Base-by-base conservation (phyloP, 2,888 invertebrate genomes). In the Hermaeophaga mercurialis region DNA sequence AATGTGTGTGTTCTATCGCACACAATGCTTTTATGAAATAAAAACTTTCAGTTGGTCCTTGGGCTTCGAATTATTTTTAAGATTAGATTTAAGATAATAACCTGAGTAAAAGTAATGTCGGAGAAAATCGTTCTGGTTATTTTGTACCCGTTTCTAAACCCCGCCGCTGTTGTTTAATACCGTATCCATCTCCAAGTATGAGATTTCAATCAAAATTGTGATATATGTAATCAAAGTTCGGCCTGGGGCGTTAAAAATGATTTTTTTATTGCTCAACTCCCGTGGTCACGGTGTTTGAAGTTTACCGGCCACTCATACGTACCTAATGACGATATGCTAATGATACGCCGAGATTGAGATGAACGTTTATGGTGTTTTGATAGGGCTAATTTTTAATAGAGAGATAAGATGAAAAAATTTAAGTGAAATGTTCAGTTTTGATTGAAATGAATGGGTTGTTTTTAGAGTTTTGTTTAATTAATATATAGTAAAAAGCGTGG, bases 171-270 rank as follows among this genome's bases (percentile, higher is more conserved):
- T 28, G 6, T 5, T 9, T 11, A 11, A 31, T 31, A 11, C 31
- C 3, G 31, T 11, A 31, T 31, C 31, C 31, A 31, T 31, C 31
- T 31, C 31, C 11, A 4, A 3, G 17, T 36, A 36, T 17, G 9
- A 36, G 36, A 43, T 43, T 43, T 43, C 43, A 34, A 48, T 48
- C 36, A 43, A 43, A 50, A 33, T 50, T 49, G 41, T 43, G 50
- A 50, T 50, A 50, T 50, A 43, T 50, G 50, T 50, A 50, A 50
- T 50, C 50, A 50, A 41, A 43, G 33, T 28, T 41, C 11, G 28
- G 50, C 50, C 43, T 28, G n/a, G 4, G 19, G 49, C 39, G 33
- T 22, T 14, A 11, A 22, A 44, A 44, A 28, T 28, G 14, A 46
- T 46, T 46, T 46, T 24, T 47, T 47, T 34, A 22, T 47, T 47